These are phyloP conservation scores for Ophraella communa DNA, from an alignment of 2,888 invertebrate species.

Conservation along the genomic window DNA sequence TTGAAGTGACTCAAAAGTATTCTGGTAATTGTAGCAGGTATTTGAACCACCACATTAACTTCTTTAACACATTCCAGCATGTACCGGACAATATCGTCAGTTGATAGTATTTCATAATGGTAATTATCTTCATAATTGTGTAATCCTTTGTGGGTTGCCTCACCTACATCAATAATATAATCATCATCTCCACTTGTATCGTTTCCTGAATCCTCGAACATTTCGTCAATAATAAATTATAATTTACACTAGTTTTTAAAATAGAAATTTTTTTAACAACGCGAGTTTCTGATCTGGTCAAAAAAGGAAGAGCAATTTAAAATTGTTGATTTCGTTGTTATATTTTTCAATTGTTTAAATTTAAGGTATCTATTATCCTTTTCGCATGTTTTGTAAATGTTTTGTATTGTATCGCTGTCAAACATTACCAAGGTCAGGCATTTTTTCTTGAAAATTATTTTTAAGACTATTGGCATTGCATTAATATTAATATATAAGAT, in stretches of 20 bases:
- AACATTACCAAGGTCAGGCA: no score
- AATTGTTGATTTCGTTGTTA: constrained; percentile 38
- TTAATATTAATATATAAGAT: not conserved
- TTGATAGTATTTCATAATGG: constrained; percentile 92
- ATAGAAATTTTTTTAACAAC: constrained; percentile 18
- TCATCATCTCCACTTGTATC: constrained; percentile 95
- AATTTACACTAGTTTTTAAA: constrained; percentile 29
- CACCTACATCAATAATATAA: constrained; percentile 87
- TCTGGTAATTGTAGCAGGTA: constrained; percentile 86
- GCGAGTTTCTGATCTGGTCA: constrained; percentile 40
- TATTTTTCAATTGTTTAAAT: constrained; percentile 9
- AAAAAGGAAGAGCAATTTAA: constrained; percentile 37
- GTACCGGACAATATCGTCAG: constrained; percentile 95
- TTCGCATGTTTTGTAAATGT: constrained; percentile 36
- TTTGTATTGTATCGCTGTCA: no score
- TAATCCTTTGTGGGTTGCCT: constrained; percentile 76
- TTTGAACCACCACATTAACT: constrained; percentile 94
- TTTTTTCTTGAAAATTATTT: not conserved
- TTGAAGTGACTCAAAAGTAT: constrained; percentile 97
- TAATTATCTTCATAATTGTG: constrained; percentile 89
- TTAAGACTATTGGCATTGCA: no score
- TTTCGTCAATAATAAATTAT: constrained; percentile 89
- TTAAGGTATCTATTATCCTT: constrained; percentile 7
- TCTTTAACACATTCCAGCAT: constrained; percentile 98
- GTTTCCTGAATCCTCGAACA: constrained; percentile 90